Conservation (phyloP, 2,888 invertebrate genomes). For the Volucella zonaria region DNA sequence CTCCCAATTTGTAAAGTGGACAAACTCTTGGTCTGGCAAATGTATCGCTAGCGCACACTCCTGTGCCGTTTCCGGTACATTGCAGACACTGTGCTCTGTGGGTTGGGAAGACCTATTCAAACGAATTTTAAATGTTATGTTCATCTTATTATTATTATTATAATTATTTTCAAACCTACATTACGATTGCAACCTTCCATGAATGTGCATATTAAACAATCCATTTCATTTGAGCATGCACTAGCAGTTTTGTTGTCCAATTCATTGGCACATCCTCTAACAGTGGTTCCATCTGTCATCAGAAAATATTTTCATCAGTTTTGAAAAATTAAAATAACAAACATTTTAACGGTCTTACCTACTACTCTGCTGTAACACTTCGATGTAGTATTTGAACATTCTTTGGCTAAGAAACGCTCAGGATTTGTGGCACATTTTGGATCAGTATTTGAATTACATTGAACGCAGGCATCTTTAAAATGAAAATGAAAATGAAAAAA, state of each 20-base stretch:
- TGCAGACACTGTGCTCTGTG: slow-evolving; percentile 79
- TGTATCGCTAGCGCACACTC: slow-evolving; percentile 77
- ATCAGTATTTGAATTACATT: slow-evolving; percentile 79
- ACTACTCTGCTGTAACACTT: slow-evolving; percentile 78
- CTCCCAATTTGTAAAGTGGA: slow-evolving; percentile 78
- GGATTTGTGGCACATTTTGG: slow-evolving; percentile 79
- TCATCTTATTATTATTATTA: too few species aligned
- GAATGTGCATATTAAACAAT: slow-evolving; percentile 78
- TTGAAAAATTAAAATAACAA: background rate
- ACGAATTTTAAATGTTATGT: background rate
- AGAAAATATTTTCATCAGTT: slow-evolving; percentile 3
- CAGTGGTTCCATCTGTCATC: slow-evolving; percentile 78
- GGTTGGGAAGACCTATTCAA: slow-evolving; percentile 77
- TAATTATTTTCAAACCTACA: slow-evolving; percentile 38
- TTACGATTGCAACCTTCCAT: slow-evolving; percentile 79
- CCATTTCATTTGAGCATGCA: slow-evolving; percentile 79
- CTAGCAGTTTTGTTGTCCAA: slow-evolving; percentile 77
- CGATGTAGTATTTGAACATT: slow-evolving; percentile 76
- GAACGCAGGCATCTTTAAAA: slow-evolving; percentile 79
- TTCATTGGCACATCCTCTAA: slow-evolving; percentile 79
- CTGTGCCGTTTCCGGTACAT: slow-evolving; percentile 78
- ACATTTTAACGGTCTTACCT: slow-evolving; percentile 72
- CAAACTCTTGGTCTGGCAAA: slow-evolving; percentile 76
- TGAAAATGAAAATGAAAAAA: slow-evolving; percentile 1
- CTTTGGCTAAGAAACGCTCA: slow-evolving; percentile 77